Percentiles rank a stretch among this genome's conserved stretches.
These are phyloP conservation scores for Ephialtes manifestator DNA, from an alignment of 2,888 invertebrate species.

Conservation along the genomic window DNA sequence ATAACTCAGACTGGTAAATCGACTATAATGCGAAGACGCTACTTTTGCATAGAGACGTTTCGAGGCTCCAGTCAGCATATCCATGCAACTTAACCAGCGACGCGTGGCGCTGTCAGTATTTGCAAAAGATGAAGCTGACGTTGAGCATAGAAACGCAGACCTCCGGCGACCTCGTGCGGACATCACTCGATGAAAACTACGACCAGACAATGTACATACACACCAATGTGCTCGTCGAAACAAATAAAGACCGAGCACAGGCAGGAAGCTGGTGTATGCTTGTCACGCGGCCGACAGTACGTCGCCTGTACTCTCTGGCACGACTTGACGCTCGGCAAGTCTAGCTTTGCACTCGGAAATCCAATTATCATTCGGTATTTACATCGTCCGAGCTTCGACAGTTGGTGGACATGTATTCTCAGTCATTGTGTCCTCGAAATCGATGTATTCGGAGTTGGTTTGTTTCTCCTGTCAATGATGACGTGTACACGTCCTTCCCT, in stretches of 20 bases:
- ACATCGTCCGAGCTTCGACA: constrained; percentile 46
- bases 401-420: constrained; percentile 9
- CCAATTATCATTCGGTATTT: constrained; percentile 71
- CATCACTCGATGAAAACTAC: constrained; percentile 50
- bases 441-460: constrained; percentile 38
- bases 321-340: constrained; percentile 16
- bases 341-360: constrained; percentile 65
- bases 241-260: constrained; percentile 51
- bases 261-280: constrained; percentile 66
- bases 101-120: constrained; percentile 49
- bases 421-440: constrained; percentile 37
- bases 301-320: constrained; percentile 62
- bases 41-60: constrained; percentile 57
- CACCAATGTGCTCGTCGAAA: constrained; percentile 43
- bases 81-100: constrained; percentile 1
- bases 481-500: constrained; percentile 17
- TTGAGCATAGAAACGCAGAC: constrained; percentile 55
- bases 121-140: constrained; percentile 47
- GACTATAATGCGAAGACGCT: constrained; percentile 55
- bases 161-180: constrained; percentile 24
- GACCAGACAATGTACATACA: constrained; percentile 27
- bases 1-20: constrained; percentile 62
- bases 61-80: constrained; percentile 29
- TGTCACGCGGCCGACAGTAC: constrained; percentile 68
- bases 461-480: constrained; percentile 23